These are phyloP conservation scores for Pipistrellus kuhlii DNA, from an alignment of 2,797 vertebrate genomes.

Conservation along the genomic window DNA sequence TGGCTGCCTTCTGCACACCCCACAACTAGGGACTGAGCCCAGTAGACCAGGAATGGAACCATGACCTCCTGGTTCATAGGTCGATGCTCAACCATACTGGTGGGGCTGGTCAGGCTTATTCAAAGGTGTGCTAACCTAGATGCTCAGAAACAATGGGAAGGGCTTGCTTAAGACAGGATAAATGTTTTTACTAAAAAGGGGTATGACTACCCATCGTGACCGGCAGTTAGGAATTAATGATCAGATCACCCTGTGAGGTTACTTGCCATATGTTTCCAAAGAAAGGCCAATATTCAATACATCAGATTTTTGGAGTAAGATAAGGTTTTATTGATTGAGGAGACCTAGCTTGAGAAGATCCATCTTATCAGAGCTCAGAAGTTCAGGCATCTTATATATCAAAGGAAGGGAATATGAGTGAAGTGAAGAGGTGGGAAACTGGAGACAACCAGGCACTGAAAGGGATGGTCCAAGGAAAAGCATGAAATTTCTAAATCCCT, in stretches of 20 bases:
- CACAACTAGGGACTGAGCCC: too few species aligned
- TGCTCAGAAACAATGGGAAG: neutral
- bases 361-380: neutral
- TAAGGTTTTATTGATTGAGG: neutral
- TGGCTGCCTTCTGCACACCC: too few species aligned
- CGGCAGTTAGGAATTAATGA: neutral
- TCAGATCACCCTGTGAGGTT: neutral
- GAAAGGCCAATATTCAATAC: neutral
- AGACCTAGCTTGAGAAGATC: neutral
- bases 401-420: neutral
- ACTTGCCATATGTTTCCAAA: neutral
- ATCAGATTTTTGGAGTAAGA: neutral
- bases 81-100: too few species aligned
- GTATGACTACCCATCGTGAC: neutral
- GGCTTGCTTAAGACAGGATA: neutral
- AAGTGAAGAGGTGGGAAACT: neutral
- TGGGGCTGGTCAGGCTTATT: neutral
- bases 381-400: neutral
- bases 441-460: neutral
- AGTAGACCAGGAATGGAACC: too few species aligned
- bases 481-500: neutral
- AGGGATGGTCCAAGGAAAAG: neutral
- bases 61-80: too few species aligned
- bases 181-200: neutral
- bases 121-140: neutral